Conservation (phyloP, 2,797 vertebrate species). For the Fistularia commersonii region DNA sequence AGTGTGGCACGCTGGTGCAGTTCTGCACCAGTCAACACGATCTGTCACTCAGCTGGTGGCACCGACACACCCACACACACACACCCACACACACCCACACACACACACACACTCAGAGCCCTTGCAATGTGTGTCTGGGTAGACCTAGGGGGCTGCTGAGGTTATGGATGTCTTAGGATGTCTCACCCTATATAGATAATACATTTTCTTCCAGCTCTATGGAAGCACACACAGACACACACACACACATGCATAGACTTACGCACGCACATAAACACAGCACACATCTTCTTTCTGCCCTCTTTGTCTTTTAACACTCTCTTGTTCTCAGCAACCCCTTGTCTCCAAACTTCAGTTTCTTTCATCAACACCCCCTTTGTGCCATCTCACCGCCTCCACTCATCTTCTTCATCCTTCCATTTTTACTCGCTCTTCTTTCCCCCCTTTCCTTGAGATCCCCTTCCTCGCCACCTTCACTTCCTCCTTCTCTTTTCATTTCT, state of each 20-base stretch:
- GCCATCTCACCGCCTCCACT: background rate
- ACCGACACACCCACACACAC: constrained; percentile 5
- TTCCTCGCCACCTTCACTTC: background rate
- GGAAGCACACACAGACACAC: no score
- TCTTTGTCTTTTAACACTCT: constrained; percentile 5
- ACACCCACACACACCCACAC: constrained; percentile 9
- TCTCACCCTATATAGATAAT: no score
- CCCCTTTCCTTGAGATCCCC: background rate
- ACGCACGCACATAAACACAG: no score
- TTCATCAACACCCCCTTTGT: constrained; percentile 9
- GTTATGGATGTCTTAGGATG: no score
- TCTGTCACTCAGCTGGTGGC: no score
- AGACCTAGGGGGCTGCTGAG: no score
- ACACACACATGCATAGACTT: no score
- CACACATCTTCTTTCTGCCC: constrained; percentile 1
- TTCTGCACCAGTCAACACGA: no score
- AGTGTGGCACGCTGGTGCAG: no score
- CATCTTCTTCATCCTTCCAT: constrained; percentile 10
- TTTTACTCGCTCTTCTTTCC: background rate
- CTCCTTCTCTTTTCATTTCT: background rate
- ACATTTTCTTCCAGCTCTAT: no score
- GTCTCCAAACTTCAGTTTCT: constrained; percentile 6
- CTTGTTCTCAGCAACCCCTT: constrained; percentile 6
- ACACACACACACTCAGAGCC: constrained; percentile 10
- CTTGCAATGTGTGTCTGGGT: background rate